These are phyloP conservation scores for Malacosoma neustria DNA, from an alignment of 2,888 invertebrate genomes.

Conservation along the genomic window DNA sequence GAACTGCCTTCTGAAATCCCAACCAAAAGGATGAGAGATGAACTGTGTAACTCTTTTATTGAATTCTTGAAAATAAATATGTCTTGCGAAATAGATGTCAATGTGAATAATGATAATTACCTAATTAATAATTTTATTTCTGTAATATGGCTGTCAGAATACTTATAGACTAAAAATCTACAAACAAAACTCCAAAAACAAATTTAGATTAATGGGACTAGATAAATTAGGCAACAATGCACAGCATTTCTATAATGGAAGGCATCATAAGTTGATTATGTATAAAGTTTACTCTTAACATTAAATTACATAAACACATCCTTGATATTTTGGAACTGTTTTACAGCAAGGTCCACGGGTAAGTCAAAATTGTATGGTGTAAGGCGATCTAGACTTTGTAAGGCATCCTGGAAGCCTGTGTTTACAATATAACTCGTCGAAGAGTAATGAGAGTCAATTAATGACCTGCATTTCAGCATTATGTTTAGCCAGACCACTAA, in stretches of 20 bases:
- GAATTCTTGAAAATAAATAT: too few relatives aligned
- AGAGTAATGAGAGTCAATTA: conserved; percentile 86
- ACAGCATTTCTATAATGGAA: conserved; percentile 31
- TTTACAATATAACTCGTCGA: conserved; percentile 96
- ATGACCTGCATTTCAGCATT: conserved; percentile 88
- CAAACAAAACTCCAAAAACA: not conserved
- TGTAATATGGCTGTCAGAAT: not conserved
- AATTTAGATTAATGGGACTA: conserved; percentile 18
- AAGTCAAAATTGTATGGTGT: conserved; percentile 91
- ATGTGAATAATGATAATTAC: too few relatives aligned
- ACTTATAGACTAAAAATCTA: not conserved
- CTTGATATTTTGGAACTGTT: conserved; percentile 98
- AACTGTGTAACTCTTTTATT: too few relatives aligned
- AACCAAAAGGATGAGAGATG: too few relatives aligned
- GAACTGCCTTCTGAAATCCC: too few relatives aligned
- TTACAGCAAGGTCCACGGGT: conserved; percentile 96
- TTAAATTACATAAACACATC: conserved; percentile 88
- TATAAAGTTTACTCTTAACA: conserved; percentile 46
- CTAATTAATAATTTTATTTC: too few relatives aligned
- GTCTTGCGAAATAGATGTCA: too few relatives aligned
- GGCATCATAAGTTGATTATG: conserved; percentile 38
- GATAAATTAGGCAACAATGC: conserved; percentile 24
- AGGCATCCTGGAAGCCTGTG: conserved; percentile 97
- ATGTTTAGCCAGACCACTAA: conserved; percentile 95
- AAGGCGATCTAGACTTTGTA: conserved; percentile 91